phyloP scores from a whole-genome alignment of 2,797 vertebrate species.

The Gastrophryne carolinensis region DNA sequence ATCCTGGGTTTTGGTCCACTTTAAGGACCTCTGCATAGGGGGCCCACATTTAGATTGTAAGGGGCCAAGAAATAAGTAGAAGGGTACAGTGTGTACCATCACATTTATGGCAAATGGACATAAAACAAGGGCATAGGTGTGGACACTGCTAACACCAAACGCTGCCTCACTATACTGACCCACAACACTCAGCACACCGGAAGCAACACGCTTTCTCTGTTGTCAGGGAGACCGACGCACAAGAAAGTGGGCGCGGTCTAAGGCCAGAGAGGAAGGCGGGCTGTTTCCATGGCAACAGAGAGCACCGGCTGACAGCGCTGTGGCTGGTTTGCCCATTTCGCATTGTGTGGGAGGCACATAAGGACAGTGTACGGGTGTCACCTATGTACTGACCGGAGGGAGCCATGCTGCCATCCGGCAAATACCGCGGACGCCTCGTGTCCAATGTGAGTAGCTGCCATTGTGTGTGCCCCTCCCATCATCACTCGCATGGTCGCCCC shows the following conservation, averaged over 20 bases:
- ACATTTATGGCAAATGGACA: no score
- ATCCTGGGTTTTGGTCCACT: no score
- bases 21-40: no score
- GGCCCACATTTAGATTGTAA: no score
- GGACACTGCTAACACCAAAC: no score
- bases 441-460: constrained; percentile 20
- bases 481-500: neutral
- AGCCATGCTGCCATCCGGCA: constrained; percentile 72
- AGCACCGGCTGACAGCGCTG: constrained; percentile 8
- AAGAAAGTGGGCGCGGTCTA: neutral
- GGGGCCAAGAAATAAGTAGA: no score
- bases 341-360: constrained; percentile 4
- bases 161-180: no score
- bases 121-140: no score
- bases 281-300: constrained; percentile 22
- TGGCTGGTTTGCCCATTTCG: constrained; percentile 31
- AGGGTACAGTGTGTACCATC: no score
- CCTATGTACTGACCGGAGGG: neutral
- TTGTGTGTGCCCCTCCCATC: neutral
- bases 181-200: no score
- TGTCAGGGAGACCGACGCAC: constrained; percentile 58
- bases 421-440: constrained; percentile 57
- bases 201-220: constrained; percentile 30
- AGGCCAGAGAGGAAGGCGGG: constrained; percentile 54
- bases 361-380: neutral